phyloP scores from a whole-genome alignment of 1,140 invertebrate genomes.

The Aphis craccivora region DNA sequence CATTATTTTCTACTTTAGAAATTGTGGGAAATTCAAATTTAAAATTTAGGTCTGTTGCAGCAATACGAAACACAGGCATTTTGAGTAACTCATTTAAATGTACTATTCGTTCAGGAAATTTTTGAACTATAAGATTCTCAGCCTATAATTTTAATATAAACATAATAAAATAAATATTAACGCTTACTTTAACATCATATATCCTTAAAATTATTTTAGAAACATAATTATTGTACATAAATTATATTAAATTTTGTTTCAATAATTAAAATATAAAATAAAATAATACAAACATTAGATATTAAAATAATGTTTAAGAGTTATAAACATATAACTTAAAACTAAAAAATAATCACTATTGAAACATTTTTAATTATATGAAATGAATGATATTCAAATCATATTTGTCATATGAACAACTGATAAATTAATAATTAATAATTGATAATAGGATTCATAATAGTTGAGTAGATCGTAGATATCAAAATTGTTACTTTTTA shows the following conservation, averaged over 20 bases:
- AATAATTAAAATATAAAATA: background rate
- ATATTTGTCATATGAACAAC: background rate
- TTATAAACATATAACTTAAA: background rate
- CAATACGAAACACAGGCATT: constrained; percentile 78
- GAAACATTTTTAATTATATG: background rate
- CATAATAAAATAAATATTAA: background rate
- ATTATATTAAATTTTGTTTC: background rate
- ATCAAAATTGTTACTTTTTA: background rate
- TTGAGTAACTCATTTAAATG: constrained; percentile 84
- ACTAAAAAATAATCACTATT: background rate
- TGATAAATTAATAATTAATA: background rate
- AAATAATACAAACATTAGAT: background rate
- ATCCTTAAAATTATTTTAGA: background rate
- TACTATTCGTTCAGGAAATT: constrained; percentile 90
- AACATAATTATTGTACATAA: background rate
- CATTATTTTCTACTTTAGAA: constrained; percentile 74
- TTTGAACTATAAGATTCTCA: constrained; percentile 83
- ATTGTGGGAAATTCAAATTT: constrained; percentile 84
- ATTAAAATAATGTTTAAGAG: background rate
- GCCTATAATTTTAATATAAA: constrained; percentile 67
- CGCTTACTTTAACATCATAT: background rate
- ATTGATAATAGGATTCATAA: background rate
- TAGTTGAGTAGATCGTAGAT: background rate
- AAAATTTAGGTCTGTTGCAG: constrained; percentile 80
- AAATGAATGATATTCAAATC: background rate